These are phyloP conservation scores for Carpatolechia fugitivella DNA, from an alignment of 2,888 invertebrate species.

Conservation along the genomic window DNA sequence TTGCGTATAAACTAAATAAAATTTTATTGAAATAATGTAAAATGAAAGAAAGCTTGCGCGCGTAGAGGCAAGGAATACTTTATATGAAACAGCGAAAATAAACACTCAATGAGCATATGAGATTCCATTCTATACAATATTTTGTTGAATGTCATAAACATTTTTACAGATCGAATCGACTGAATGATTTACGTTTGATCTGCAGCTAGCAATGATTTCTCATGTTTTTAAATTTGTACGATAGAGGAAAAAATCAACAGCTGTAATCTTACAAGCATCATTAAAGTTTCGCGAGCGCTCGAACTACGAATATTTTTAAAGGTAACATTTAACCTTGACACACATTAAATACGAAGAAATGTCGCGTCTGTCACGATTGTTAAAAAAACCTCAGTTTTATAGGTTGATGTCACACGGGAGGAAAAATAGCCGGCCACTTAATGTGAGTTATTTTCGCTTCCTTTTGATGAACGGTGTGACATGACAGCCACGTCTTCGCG, in stretches of 20 bases:
- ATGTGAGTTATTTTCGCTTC: constrained; percentile 45
- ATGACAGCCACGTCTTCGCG: constrained; percentile 3
- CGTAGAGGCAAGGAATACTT: too few relatives aligned
- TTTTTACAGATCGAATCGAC: too few relatives aligned
- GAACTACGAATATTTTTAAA: constrained; percentile 6
- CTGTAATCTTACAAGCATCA: not conserved
- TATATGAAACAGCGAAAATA: not conserved
- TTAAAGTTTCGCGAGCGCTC: constrained; percentile 6
- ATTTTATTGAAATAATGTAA: too few relatives aligned
- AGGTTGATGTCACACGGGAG: constrained; percentile 53
- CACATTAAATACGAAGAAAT: constrained; percentile 42
- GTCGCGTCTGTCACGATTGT: constrained; percentile 41
- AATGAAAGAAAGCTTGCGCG: too few relatives aligned
- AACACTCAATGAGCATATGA: not conserved
- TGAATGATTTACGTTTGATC: not conserved
- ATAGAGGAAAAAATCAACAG: not conserved
- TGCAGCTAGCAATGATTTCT: not conserved
- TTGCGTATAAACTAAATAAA: too few relatives aligned
- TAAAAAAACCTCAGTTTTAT: constrained; percentile 41
- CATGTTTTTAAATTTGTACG: not conserved
- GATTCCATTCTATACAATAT: not conserved
- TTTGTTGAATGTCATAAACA: too few relatives aligned
- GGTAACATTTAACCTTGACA: constrained; percentile 50
- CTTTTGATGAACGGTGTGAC: constrained; percentile 26
- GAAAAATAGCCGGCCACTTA: constrained; percentile 48